A percentile compares a stretch with the other conserved stretches of the same genome.
These are phyloP conservation scores for Podarcis raffonei DNA, from an alignment of 2,113 vertebrate genomes.

Conservation along the genomic window DNA sequence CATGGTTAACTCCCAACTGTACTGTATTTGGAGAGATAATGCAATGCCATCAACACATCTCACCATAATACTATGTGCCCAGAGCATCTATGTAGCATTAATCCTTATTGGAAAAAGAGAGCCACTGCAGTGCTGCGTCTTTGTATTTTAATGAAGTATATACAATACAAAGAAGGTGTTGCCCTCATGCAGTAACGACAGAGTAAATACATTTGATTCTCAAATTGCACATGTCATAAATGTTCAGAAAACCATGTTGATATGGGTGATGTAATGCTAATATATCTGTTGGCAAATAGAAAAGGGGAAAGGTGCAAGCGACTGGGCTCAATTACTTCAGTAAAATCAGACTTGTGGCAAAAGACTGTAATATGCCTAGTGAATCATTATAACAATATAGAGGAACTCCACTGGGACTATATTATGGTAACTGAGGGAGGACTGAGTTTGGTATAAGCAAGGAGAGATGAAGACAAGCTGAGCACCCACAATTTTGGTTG, in stretches of 20 bases:
- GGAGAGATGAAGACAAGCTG: neutral
- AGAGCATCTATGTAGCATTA: slow-evolving; percentile 2
- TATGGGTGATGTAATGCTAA: slow-evolving; percentile 33
- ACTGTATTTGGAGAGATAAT: slow-evolving; percentile 52
- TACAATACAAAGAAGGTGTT: slow-evolving; percentile 41
- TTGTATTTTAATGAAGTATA: slow-evolving; percentile 53
- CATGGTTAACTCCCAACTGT: slow-evolving; percentile 28
- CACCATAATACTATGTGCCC: slow-evolving; percentile 12
- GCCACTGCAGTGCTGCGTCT: slow-evolving; percentile 61
- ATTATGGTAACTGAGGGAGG: neutral
- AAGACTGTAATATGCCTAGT: neutral
- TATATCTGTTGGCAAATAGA: slow-evolving; percentile 4
- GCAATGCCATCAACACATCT: slow-evolving; percentile 47
- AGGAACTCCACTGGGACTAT: neutral
- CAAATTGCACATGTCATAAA: slow-evolving; percentile 40
- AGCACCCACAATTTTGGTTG: neutral
- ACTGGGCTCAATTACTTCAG: slow-evolving; percentile 26
- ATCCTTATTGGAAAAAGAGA: slow-evolving; percentile 44
- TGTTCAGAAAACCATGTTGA: slow-evolving; percentile 1
- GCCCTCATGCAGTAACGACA: slow-evolving; percentile 41
- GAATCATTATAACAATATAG: neutral
- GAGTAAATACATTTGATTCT: slow-evolving; percentile 47
- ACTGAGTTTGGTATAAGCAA: neutral
- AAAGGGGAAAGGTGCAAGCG: slow-evolving; percentile 24
- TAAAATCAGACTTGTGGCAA: neutral